Evolutionary conservation across 2,888 invertebrate genomes (phyloP).

Genomic region (Corythucha ciliata): DNA sequence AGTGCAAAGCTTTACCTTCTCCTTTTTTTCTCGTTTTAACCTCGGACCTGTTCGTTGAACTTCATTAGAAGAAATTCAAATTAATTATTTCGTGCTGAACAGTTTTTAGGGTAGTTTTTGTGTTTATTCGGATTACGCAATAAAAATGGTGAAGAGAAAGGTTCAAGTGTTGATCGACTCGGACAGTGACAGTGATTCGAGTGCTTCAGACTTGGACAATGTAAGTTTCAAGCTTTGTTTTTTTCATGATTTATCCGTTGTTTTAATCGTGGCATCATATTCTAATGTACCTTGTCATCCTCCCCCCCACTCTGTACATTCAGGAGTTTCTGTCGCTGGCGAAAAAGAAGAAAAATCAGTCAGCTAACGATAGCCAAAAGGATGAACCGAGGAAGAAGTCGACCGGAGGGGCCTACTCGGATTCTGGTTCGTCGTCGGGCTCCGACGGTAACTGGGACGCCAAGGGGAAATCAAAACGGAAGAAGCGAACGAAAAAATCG

Average conservation of each 20-base stretch:
- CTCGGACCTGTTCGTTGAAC: too few species aligned
- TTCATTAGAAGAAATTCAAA: too few species aligned
- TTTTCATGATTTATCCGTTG: too few species aligned
- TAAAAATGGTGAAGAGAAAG: constrained; percentile 71
- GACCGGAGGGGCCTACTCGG: constrained; percentile 30
- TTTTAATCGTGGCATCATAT: too few species aligned
- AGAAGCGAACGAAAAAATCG: constrained; percentile 37
- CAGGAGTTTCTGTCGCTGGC: constrained; percentile 73
- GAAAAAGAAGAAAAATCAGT: constrained; percentile 70
- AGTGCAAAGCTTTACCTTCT: too few species aligned
- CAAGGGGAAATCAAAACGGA: constrained; percentile 41
- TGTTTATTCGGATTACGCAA: too few species aligned
- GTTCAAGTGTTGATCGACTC: constrained; percentile 74
- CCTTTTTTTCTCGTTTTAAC: too few species aligned
- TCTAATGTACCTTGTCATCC: too few species aligned
- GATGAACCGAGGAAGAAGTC: constrained; percentile 39
- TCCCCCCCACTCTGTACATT: too few species aligned
- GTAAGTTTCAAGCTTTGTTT: too few species aligned
- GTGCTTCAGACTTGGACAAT: constrained; percentile 70
- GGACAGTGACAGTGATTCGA: constrained; percentile 60
- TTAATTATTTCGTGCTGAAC: too few species aligned
- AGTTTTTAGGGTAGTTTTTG: too few species aligned
- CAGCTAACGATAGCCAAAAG: constrained; percentile 44
- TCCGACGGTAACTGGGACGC: constrained; percentile 47
- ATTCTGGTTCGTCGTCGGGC: constrained; percentile 38